Base-by-base conservation (phyloP, 2,888 invertebrate genomes). In the Apotomis betuletana region DNA sequence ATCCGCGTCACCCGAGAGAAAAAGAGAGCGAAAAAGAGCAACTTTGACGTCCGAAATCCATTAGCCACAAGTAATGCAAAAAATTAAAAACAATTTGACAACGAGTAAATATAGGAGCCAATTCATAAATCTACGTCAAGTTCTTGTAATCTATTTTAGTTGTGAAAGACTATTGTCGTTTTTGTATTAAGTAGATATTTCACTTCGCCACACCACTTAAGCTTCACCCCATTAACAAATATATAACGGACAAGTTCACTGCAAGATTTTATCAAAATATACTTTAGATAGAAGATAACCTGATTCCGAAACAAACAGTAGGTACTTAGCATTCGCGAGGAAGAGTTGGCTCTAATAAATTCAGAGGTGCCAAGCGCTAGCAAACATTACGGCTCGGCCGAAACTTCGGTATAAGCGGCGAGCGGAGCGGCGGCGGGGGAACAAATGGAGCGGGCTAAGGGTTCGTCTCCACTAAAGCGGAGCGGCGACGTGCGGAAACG, bases 271-370 rank as follows among this genome's bases (percentile, higher is more conserved):
- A 55, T 65, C 64, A 38, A 27, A 15, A 13, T 6, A 15, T 4
- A 38, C 38, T 69, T 67, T 13, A 67, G 70, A 67, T 71, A 55
- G 41, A n/a, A 71, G 60, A 61, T 61, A 61, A 61, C 67, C 61
- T 61, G 57, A 71, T 67, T 67, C 49, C 12, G 51, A 61, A 70
- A 70, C 65, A 60, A 70, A 55, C 61, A 57, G 13, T 27, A 27
- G 27, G 27, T 55, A 46, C 70, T 57, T 60, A 61, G 41, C 49
- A 67, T 61, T 61, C 55, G 46, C 2, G 27, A 27, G 27, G 8
- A 41, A 67, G 49, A 70, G 70, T 55, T 67, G 46, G 54, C 54
- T 61, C 12, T 46, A 36, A 55, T 36, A 70, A 65, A 67, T 63
- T 27, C 51, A 49, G 13, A 55, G 51, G 41, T 15, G 36, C 54